Evolutionary conservation across 2,888 invertebrate genomes (phyloP).

Genomic region (Ischnus inquisitorius): DNA sequence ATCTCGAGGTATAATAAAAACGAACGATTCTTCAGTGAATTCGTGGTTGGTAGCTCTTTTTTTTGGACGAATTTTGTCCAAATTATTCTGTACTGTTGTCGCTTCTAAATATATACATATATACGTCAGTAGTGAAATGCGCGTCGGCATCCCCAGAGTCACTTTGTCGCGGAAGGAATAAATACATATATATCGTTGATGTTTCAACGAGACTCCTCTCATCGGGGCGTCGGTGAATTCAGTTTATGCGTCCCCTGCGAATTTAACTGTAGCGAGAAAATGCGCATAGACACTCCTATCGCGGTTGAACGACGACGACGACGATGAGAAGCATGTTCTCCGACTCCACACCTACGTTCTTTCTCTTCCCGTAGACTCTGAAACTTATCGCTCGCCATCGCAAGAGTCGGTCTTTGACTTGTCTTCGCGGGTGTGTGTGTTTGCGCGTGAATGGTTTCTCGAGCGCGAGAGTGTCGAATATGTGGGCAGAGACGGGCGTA

Average conservation of each 20-base stretch:
- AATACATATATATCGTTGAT: conserved; percentile 41
- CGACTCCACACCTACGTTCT: conserved; percentile 14
- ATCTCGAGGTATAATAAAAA: background rate
- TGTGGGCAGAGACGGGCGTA: conserved; percentile 21
- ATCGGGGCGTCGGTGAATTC: conserved; percentile 13
- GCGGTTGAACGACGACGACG: conserved; percentile 12
- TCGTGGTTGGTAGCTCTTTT: background rate
- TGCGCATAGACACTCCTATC: background rate
- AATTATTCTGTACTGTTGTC: background rate
- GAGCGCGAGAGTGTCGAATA: conserved; percentile 11
- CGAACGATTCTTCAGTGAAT: background rate
- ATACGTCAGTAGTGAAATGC: background rate
- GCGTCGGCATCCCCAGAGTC: background rate
- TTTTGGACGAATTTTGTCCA: background rate
- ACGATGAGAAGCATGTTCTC: background rate
- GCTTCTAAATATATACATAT: background rate
- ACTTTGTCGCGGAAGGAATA: conserved; percentile 8
- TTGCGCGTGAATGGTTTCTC: conserved; percentile 31
- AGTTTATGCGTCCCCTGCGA: conserved; percentile 21
- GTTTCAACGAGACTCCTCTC: conserved; percentile 20
- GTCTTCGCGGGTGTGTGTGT: background rate
- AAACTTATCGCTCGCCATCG: conserved; percentile 1
- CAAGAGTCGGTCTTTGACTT: background rate
- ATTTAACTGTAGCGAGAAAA: conserved; percentile 1
- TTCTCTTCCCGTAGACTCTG: background rate